Conservation (phyloP, 1,140 invertebrate species). For the Ganaspis sp. region DNA sequence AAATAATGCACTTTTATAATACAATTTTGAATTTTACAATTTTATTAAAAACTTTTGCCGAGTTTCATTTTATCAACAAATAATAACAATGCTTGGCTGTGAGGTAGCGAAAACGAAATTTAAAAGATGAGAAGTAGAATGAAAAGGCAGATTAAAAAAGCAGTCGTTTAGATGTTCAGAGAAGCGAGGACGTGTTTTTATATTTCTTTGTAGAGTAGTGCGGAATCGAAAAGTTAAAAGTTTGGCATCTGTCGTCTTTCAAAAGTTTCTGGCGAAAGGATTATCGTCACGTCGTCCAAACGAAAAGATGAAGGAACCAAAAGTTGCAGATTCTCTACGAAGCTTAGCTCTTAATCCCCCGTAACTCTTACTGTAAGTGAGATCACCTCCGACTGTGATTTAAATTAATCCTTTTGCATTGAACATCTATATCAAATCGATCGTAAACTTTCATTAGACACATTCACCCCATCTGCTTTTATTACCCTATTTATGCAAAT, state of each 20-base stretch:
- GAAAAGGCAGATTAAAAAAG: too few species aligned
- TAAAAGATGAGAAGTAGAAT: too few species aligned
- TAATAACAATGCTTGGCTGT: too few species aligned
- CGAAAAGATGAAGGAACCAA: neutral
- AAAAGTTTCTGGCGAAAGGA: neutral
- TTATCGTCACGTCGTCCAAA: neutral
- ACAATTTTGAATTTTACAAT: too few species aligned
- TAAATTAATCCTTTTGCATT: neutral
- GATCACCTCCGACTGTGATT: neutral
- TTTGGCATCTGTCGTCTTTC: neutral
- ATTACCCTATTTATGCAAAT: neutral
- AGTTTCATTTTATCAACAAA: too few species aligned
- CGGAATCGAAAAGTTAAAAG: neutral
- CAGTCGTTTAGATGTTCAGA: neutral
- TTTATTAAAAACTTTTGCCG: too few species aligned
- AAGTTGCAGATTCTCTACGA: neutral
- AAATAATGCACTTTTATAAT: too few species aligned
- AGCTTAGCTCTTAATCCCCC: neutral
- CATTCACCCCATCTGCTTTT: neutral
- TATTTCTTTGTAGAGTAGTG: neutral
- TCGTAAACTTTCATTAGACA: neutral
- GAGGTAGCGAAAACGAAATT: too few species aligned
- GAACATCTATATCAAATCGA: neutral
- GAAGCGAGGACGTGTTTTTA: neutral
- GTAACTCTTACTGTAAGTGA: neutral